Base-by-base conservation (phyloP, 2,888 invertebrate species). In the Epistrophe eligans region DNA sequence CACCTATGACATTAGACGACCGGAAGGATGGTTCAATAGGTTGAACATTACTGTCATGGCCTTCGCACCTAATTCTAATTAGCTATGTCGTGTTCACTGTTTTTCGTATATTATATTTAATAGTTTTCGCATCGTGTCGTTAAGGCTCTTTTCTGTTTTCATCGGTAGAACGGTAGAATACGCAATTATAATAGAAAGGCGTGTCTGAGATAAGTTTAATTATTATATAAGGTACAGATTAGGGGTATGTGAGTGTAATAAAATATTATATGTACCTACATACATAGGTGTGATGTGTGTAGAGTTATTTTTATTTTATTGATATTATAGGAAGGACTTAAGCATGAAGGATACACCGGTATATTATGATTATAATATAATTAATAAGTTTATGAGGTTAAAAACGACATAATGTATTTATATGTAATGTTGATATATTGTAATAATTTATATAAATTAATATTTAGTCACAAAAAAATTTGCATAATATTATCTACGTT, bases 121-220 rank as follows among this genome's bases (percentile, higher is more conserved):
- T 79, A 77, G 58, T 72, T 77, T 81, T 77, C 77, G 71, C 71
- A 79, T 52, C 48, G 73, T 77, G 84, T 77, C 43, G 73, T 77
- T 67, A 77, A 80, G 58, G 64, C 19, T 66, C 28, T 40, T 50
- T 15, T 50, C n/a, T 48, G 24, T 48, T 58, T 43, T 64, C 35
- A 77, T 60, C 81, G 32, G 32, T 24, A 32, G 32, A 32, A 32
- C 32, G 73, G 67, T 72, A 62, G 73, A 50, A 85, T 60, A 55
- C 62, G 70, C 77, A 85, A 85, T 85, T 85, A 77, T 77, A 85
- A 70, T 40, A 24, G 55, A 55, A 43, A 55, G 70, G 70, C 70
- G 48, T 60, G 72, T 43, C 73, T 73, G 57, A 52, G 15, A 74
- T 77, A 77, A 74, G 73, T 74, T 81, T 85, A 81, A 85, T 81